A percentile compares a stretch with the other conserved stretches of the same genome.
Evolutionary conservation across 2,888 invertebrate genomes (phyloP).

Genomic region (Linhomoeus sp.): DNA sequence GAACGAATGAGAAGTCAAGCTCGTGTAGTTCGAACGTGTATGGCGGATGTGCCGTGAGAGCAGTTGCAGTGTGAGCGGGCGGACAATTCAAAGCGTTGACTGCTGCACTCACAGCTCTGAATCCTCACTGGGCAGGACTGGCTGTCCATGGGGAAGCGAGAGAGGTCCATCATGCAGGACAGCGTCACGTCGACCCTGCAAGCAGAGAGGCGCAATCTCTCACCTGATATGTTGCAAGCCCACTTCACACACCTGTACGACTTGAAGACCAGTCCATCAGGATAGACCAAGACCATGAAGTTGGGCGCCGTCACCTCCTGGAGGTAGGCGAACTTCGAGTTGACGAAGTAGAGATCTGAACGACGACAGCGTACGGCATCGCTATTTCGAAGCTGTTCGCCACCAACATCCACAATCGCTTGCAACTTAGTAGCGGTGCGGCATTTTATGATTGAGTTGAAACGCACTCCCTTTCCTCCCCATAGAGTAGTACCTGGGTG

Average conservation of each 20-base stretch:
- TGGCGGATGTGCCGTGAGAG: too few species aligned
- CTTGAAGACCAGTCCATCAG: constrained; percentile 26
- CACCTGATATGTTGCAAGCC: not conserved
- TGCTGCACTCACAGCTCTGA: constrained; percentile 24
- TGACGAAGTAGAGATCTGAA: constrained; percentile 22
- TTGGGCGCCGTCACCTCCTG: constrained; percentile 14
- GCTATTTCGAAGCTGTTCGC: too few species aligned
- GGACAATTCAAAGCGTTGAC: too few species aligned
- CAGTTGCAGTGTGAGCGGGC: too few species aligned
- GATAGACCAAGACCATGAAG: constrained; percentile 19
- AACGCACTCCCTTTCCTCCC: too few species aligned
- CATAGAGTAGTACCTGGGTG: too few species aligned
- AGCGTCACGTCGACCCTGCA: constrained; percentile 24
- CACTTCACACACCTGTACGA: constrained; percentile 24
- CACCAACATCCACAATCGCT: too few species aligned
- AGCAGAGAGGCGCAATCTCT: not conserved
- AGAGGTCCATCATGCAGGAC: constrained; percentile 15
- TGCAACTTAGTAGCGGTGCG: too few species aligned
- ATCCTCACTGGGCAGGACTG: constrained; percentile 21
- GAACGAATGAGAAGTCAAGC: not conserved
- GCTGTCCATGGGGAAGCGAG: constrained; percentile 17
- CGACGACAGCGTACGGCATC: too few species aligned
- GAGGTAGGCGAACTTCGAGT: constrained; percentile 24
- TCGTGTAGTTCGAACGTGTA: too few species aligned
- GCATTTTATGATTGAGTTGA: too few species aligned